Base-by-base conservation (phyloP, 2,797 vertebrate genomes). In the Leuciscus waleckii region DNA sequence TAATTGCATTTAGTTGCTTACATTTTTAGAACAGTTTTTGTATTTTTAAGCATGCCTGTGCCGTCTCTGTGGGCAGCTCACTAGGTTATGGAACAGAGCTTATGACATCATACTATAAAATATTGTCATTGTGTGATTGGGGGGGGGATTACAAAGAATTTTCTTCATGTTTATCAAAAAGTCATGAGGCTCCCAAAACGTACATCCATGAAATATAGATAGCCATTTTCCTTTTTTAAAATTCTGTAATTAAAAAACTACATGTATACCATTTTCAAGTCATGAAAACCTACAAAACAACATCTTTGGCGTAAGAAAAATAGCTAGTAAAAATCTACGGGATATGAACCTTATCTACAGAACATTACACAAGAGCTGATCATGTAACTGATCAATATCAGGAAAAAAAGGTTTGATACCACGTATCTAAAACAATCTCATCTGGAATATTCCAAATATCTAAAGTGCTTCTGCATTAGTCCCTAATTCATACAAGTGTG, bases 331-430 rank as follows among this genome's bases (percentile, higher is more conserved):
- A 88, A 93, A 95, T 95, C 92, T 93, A 94, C 92, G 93, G 82
- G 89, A 92, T 93, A 92, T 92, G 93, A 94, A 94, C 89, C 90
- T 94, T 91, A 93, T 91, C 91, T 94, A 95, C 93, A 94, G 90
- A 89, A 92, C 90, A 88, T 90, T 92, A 92, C 63, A 92, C 87
- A 91, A 90, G 87, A 95, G 89, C 26, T 92, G 98, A 99, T 99
- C 98, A 99, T 99, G 96, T 89, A 99, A 99, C 98, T 99, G 98
- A 99, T 99, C 98, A 73, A 97, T 95, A 95, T 63, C 29, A 61
- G 90, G 92, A 92, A 93, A 91, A 90, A 90, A 87, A 90, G 93
- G 16, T 49, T 74, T 95, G 98, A 99, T 97, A 98, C 97, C 92
- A 97, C 92, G 97, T 98, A 99, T 98, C 97, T 95, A 95, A 87